These are phyloP conservation scores for Cliona cf. orientalis DNA, from an alignment of 37 sponge, comb jelly and placozoan genomes.

Conservation along the genomic window DNA sequence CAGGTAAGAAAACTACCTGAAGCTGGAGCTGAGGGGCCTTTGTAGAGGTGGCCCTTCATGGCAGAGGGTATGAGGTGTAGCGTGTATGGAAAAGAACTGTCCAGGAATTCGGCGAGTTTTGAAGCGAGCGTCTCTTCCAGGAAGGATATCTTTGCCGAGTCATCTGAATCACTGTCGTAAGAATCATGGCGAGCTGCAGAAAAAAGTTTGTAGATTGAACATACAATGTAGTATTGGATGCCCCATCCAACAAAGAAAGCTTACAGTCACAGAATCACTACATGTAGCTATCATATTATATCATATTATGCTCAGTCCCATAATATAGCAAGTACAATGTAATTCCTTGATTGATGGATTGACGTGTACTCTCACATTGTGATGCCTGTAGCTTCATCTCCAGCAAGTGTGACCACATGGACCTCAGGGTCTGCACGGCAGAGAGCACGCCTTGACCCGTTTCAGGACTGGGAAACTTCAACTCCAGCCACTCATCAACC, in stretches of 20 bases:
- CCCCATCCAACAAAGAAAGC: neutral
- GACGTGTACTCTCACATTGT: too few relatives aligned
- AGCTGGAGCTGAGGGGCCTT: too few relatives aligned
- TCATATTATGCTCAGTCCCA: too few relatives aligned
- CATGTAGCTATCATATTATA: too few relatives aligned
- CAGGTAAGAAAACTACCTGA: too few relatives aligned
- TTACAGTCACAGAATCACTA: neutral
- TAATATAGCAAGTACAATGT: too few relatives aligned
- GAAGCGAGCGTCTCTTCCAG: conserved; percentile 54
- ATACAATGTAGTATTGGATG: too few relatives aligned
- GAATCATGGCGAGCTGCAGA: neutral
- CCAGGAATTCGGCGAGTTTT: conserved; percentile 76
- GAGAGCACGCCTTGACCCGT: conserved; percentile 57
- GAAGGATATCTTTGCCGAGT: conserved; percentile 14
- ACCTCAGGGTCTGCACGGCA: conserved; percentile 71
- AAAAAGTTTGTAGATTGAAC: too few relatives aligned
- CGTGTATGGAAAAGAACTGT: conserved; percentile 48
- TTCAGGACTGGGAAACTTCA: conserved; percentile 42
- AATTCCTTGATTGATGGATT: too few relatives aligned
- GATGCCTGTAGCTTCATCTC: conserved; percentile 53
- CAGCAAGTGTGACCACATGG: conserved; percentile 60
- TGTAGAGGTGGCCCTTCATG: conserved; percentile 57
- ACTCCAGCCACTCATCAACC: conserved; percentile 85
- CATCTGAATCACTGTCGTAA: conserved; percentile 6
- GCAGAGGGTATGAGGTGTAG: conserved; percentile 44